A percentile compares a stretch with the other conserved stretches of the same genome.
Evolutionary conservation across 2,797 vertebrate genomes (phyloP).

Genomic region (Pterois miles): DNA sequence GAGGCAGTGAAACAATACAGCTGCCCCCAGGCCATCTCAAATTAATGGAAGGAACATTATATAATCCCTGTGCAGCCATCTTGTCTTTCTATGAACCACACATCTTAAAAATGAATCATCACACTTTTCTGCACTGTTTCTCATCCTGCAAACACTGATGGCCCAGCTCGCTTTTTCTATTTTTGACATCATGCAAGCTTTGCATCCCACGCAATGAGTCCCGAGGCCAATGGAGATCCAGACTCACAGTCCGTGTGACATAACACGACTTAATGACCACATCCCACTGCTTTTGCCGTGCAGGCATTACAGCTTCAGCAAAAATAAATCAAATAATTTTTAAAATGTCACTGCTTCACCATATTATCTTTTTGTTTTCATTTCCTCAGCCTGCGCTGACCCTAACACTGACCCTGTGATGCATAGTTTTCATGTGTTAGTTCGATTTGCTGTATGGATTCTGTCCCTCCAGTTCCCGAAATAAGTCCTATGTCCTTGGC

Average conservation of each 20-base stretch:
- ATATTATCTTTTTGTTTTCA: not conserved
- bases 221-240: not conserved
- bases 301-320: not conserved
- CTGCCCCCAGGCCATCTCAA: not conserved
- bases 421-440: not conserved
- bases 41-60: not conserved
- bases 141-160: constrained; percentile 1
- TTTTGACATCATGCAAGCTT: constrained; percentile 34
- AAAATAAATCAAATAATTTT: no score
- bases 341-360: not conserved
- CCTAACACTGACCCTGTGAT: not conserved
- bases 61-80: not conserved
- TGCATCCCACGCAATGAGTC: constrained; percentile 25
- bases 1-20: not conserved
- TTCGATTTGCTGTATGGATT: not conserved
- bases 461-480: not conserved
- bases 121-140: constrained; percentile 10
- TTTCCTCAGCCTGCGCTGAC: not conserved
- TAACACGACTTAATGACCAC: constrained; percentile 63
- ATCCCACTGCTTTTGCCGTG: constrained; percentile 1
- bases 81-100: constrained; percentile 2
- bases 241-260: constrained; percentile 50
- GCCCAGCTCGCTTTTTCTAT: constrained; percentile 29
- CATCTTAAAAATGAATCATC: constrained; percentile 32
- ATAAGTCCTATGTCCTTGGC: not conserved